phyloP scores from a whole-genome alignment of 2,113 vertebrate genomes.

The Ceratotherium simum region DNA sequence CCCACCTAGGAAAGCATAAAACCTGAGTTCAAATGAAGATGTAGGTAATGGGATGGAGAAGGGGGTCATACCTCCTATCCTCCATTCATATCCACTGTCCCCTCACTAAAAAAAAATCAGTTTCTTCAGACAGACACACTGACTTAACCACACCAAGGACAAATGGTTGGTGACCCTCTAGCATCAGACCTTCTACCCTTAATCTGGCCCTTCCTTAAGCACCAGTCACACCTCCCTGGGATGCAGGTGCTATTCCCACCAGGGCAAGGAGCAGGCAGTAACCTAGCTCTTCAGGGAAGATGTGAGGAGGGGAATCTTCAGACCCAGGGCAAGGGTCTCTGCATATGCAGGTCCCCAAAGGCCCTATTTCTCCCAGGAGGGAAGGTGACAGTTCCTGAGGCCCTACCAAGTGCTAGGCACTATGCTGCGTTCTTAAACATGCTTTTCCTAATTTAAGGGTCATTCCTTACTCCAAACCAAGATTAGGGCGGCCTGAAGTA shows the following conservation, averaged over 20 bases:
- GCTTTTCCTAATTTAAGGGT: not conserved
- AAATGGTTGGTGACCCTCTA: not conserved
- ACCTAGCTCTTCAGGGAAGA: not conserved
- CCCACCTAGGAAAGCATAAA: constrained; percentile 44
- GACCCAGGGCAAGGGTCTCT: not conserved
- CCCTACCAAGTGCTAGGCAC: not conserved
- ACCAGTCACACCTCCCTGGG: not conserved
- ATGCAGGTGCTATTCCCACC: not conserved
- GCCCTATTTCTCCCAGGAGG: not conserved
- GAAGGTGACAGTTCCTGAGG: not conserved
- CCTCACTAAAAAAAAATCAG: not conserved
- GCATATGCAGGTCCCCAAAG: not conserved
- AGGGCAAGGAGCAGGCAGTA: not conserved
- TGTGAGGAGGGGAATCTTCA: constrained; percentile 15
- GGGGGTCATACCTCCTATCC: not conserved
- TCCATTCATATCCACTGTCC: constrained; percentile 2
- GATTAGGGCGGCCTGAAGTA: constrained; percentile 7
- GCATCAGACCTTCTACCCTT: not conserved
- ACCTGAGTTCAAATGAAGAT: not conserved
- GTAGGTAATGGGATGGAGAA: not conserved
- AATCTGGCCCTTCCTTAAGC: not conserved
- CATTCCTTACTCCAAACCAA: not conserved
- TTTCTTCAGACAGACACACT: constrained; percentile 45
- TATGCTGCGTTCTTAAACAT: constrained; percentile 10
- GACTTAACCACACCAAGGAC: not conserved